Conservation (phyloP, 2,113 vertebrate species). For the Spheniscus mendiculus region DNA sequence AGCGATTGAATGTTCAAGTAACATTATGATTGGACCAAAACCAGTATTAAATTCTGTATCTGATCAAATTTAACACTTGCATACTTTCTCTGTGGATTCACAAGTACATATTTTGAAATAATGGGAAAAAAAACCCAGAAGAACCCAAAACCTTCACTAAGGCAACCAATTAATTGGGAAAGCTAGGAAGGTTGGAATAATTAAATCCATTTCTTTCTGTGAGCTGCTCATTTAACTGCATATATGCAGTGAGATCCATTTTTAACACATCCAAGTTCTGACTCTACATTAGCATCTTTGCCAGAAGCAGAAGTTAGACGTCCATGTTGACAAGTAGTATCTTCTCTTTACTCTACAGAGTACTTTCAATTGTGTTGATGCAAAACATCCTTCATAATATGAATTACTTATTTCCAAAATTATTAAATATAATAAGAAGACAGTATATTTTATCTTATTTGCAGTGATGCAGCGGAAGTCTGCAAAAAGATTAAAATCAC, state of each 20-base stretch:
- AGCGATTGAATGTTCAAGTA: neutral
- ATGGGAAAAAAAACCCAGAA: neutral
- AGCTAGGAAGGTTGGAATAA: neutral
- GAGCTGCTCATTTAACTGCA: neutral
- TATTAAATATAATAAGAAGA: neutral
- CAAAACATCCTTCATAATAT: neutral
- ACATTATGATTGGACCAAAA: neutral
- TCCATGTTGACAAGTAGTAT: neutral
- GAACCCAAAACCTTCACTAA: neutral
- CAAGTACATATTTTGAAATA: neutral
- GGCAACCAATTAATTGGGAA: neutral
- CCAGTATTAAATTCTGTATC: neutral
- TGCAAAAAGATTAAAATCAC: neutral
- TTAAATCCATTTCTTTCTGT: neutral
- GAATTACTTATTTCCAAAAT: neutral
- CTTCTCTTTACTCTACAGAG: neutral
- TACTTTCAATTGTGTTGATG: neutral
- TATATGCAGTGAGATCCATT: neutral
- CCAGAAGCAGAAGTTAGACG: neutral
- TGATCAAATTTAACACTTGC: neutral
- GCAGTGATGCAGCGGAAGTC: neutral
- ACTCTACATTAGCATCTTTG: neutral
- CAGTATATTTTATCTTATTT: neutral
- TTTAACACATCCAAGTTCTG: neutral
- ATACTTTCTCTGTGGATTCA: neutral